Percentiles rank a stretch among this genome's conserved stretches.
phyloP scores from a whole-genome alignment of 2,797 vertebrate genomes.

The Chrysocyon brachyurus region DNA sequence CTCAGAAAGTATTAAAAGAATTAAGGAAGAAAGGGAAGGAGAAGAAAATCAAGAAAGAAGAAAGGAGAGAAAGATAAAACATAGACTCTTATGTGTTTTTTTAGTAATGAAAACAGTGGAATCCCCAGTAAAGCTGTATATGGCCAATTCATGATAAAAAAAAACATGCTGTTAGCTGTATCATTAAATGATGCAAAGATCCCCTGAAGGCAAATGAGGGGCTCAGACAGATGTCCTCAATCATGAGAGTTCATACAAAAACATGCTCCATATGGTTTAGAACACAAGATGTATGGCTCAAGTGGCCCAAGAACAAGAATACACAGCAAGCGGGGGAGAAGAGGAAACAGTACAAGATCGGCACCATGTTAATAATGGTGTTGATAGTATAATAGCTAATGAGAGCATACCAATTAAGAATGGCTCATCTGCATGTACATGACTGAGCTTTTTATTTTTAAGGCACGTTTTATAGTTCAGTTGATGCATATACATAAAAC shows the following conservation, averaged over 20 bases:
- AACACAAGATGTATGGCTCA: constrained; percentile 45
- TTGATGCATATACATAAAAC: not conserved
- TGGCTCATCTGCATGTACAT: not conserved
- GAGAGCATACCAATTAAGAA: not conserved
- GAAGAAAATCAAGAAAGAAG: not conserved
- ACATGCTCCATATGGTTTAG: constrained; percentile 68
- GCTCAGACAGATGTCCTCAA: constrained; percentile 74
- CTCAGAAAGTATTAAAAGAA: not conserved
- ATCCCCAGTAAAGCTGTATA: constrained; percentile 50
- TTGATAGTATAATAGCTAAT: not conserved
- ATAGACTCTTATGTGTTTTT: not conserved
- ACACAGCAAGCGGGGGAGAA: not conserved
- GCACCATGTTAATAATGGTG: not conserved
- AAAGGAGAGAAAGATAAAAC: not conserved
- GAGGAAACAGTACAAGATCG: not conserved
- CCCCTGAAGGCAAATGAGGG: constrained; percentile 67
- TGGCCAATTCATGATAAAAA: constrained; percentile 65
- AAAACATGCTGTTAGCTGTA: constrained; percentile 67
- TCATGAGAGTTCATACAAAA: constrained; percentile 76
- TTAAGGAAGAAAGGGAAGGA: not conserved
- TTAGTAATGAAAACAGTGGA: constrained; percentile 36
- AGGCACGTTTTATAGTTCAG: not conserved
- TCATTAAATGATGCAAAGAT: constrained; percentile 73
- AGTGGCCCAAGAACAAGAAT: constrained; percentile 34
- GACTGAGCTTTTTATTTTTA: not conserved